Evolutionary conservation across 2,888 invertebrate species (phyloP).

Genomic region (Julus scandinavius): DNA sequence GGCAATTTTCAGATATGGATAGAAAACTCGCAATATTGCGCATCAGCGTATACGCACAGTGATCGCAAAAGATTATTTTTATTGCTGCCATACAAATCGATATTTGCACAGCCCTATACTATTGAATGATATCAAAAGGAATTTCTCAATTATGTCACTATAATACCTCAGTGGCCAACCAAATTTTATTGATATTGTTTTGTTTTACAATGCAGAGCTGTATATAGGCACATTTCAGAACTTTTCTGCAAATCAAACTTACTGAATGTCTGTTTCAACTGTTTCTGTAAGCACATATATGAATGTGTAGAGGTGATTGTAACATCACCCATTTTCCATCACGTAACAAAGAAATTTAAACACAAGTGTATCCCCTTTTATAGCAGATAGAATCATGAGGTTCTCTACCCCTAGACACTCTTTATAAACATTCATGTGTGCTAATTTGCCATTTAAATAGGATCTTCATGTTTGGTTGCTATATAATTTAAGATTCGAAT

Average conservation of each 20-base stretch:
- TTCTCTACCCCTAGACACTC: too few relatives aligned
- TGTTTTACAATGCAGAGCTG: not conserved
- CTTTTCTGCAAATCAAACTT: not conserved
- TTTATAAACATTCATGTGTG: too few relatives aligned
- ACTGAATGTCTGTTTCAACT: too few relatives aligned
- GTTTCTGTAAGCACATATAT: too few relatives aligned
- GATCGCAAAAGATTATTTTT: slow-evolving; percentile 2
- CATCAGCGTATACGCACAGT: not conserved
- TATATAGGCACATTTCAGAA: not conserved
- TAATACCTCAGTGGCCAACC: not conserved
- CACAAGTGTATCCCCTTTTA: too few relatives aligned
- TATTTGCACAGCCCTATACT: not conserved
- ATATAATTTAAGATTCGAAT: too few relatives aligned
- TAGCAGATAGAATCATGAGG: too few relatives aligned
- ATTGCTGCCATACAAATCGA: not conserved
- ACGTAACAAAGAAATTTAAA: too few relatives aligned
- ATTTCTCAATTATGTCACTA: slow-evolving; percentile 20
- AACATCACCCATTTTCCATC: too few relatives aligned
- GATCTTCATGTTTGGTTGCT: too few relatives aligned
- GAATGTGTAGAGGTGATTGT: too few relatives aligned
- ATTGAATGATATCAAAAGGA: not conserved
- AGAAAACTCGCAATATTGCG: not conserved
- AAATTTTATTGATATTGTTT: slow-evolving; percentile 7
- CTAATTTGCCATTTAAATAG: too few relatives aligned
- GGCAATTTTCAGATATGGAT: slow-evolving; percentile 12